Conservation (phyloP, 2,797 vertebrate species). For the Enteromius viviparus region DNA sequence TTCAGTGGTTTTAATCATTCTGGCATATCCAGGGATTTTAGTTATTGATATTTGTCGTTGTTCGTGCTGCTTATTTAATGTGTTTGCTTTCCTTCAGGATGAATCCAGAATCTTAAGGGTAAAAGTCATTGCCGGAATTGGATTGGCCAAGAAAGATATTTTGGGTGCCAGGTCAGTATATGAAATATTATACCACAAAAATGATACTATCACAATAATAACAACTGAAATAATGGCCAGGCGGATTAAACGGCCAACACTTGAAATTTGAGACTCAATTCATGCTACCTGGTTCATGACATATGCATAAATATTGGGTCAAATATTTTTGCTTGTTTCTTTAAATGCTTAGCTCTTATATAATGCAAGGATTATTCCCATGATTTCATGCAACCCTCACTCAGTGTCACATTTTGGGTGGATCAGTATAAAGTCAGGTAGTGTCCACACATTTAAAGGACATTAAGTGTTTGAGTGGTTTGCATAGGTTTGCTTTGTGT, state of each 20-base stretch:
- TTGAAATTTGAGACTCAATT: background rate
- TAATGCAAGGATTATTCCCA: background rate
- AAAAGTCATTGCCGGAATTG: constrained; percentile 89
- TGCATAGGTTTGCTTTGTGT: constrained; percentile 1
- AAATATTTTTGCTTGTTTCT: background rate
- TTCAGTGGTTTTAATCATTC: background rate
- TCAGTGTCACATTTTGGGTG: background rate
- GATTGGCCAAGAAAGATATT: constrained; percentile 95
- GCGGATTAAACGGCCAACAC: background rate
- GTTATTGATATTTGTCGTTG: background rate
- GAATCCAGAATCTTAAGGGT: constrained; percentile 85
- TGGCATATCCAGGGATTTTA: background rate
- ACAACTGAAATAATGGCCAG: background rate
- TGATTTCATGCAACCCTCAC: background rate
- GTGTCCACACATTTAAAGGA: background rate
- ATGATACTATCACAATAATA: too few relatives aligned
- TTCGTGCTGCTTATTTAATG: constrained; percentile 5
- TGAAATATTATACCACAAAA: background rate
- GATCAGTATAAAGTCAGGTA: background rate
- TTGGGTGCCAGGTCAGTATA: constrained; percentile 90
- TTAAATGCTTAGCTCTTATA: background rate
- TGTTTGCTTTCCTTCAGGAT: constrained; percentile 75
- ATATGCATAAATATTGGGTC: background rate
- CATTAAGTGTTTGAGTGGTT: background rate
- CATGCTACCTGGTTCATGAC: background rate